phyloP scores from a whole-genome alignment of 2,888 invertebrate genomes.

The Pasiphila rectangulata region DNA sequence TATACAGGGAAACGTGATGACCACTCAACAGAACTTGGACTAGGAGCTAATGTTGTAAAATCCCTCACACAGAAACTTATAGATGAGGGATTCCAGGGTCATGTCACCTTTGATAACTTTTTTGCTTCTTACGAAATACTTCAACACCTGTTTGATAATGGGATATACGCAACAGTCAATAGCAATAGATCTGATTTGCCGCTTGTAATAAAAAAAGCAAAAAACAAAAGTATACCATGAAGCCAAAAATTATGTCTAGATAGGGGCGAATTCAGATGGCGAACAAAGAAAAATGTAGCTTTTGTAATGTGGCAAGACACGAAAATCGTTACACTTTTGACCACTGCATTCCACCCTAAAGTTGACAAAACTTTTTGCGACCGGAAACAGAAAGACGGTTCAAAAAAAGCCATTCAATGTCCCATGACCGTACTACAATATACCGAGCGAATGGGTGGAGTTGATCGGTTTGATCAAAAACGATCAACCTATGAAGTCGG shows the following conservation, averaged over 20 bases:
- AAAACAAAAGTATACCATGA: constrained; percentile 9
- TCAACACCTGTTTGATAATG: constrained; percentile 18
- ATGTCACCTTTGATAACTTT: constrained; percentile 22
- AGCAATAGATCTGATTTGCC: constrained; percentile 7
- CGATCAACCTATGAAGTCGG: constrained; percentile 13
- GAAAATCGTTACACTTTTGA: constrained; percentile 33
- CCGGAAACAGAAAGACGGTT: constrained; percentile 15
- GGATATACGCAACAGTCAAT: constrained; percentile 20
- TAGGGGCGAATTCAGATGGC: constrained; percentile 7
- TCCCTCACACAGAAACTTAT: constrained; percentile 5
- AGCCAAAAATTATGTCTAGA: constrained; percentile 3
- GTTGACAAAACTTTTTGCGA: constrained; percentile 7
- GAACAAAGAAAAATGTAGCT: constrained; percentile 29
- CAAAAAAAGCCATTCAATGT: constrained; percentile 10
- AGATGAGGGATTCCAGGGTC: constrained; percentile 8
- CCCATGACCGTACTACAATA: constrained; percentile 10
- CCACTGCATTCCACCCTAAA: constrained; percentile 25
- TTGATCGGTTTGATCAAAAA: constrained; percentile 14
- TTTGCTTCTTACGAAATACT: constrained; percentile 20
- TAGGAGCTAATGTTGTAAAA: constrained; percentile 10
- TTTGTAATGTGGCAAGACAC: constrained; percentile 33
- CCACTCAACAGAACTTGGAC: constrained; percentile 19
- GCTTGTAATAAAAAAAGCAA: constrained; percentile 1
- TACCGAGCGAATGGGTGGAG: constrained; percentile 10
- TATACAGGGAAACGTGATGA: constrained; percentile 11